Evolutionary conservation across 2,888 invertebrate genomes (phyloP).

Genomic region (Liopterus haemorrhoidalis): DNA sequence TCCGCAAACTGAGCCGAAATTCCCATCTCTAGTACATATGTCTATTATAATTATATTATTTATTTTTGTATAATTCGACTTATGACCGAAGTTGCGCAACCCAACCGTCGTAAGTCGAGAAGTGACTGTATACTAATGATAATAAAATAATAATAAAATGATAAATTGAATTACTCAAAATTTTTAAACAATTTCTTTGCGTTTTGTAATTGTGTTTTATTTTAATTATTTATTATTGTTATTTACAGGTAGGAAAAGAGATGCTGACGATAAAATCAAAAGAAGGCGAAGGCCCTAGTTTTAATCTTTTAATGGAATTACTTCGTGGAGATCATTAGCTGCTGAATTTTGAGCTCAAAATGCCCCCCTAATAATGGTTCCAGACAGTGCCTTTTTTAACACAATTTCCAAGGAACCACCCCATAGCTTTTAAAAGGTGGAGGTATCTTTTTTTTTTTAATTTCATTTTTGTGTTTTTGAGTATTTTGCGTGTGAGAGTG

Average conservation of each 20-base stretch:
- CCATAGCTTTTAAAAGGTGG: slow-evolving; percentile 18
- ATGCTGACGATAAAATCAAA: slow-evolving; percentile 81
- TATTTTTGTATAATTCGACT: too few relatives aligned
- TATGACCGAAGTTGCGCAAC: too few relatives aligned
- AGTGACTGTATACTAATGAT: too few relatives aligned
- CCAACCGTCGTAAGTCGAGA: too few relatives aligned
- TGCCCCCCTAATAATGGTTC: slow-evolving; percentile 10
- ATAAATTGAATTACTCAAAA: neutral
- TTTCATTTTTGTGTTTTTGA: neutral
- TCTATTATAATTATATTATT: too few relatives aligned
- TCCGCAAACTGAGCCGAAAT: too few relatives aligned
- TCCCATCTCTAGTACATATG: too few relatives aligned
- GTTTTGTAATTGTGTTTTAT: slow-evolving; percentile 39
- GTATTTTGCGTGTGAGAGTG: slow-evolving; percentile 8
- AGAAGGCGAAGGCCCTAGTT: slow-evolving; percentile 84
- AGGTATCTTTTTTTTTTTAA: slow-evolving; percentile 4
- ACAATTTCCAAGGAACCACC: slow-evolving; percentile 9
- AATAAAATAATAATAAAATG: too few relatives aligned
- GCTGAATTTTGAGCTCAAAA: slow-evolving; percentile 1
- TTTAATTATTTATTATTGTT: slow-evolving; percentile 36
- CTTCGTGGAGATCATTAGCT: slow-evolving; percentile 80
- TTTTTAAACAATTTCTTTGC: neutral
- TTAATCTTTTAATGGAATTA: slow-evolving; percentile 93
- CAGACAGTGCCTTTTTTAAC: slow-evolving; percentile 19
- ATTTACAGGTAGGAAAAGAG: slow-evolving; percentile 80